Evolutionary conservation across 1,140 invertebrate species (phyloP).

Genomic region (Rhyzopertha dominica): DNA sequence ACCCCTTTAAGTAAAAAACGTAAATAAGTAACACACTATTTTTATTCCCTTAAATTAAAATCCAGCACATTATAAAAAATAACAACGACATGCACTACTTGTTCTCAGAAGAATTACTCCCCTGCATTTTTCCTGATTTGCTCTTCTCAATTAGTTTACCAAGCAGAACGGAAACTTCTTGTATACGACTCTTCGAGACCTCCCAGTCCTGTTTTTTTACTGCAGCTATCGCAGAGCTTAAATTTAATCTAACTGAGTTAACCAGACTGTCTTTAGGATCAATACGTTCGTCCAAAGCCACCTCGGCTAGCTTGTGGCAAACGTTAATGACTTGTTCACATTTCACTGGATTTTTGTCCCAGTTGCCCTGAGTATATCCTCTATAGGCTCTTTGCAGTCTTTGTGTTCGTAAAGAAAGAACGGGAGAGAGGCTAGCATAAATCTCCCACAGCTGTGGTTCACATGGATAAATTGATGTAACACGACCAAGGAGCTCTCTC

Average conservation of each 20-base stretch:
- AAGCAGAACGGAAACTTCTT: conserved; percentile 19
- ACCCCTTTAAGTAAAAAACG: no score
- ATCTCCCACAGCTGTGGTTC: conserved; percentile 73
- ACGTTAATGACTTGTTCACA: conserved; percentile 46
- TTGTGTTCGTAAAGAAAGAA: conserved; percentile 55
- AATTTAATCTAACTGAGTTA: conserved; percentile 37
- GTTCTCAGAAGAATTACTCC: no score
- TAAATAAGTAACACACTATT: no score
- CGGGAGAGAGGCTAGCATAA: conserved; percentile 66
- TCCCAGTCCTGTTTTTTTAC: conserved; percentile 35
- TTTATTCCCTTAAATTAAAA: no score
- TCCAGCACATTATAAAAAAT: no score
- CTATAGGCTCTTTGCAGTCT: conserved; percentile 59
- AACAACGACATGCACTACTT: no score
- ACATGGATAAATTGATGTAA: conserved; percentile 63
- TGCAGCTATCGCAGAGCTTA: conserved; percentile 35
- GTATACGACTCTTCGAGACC: conserved; percentile 21
- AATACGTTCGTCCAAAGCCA: conserved; percentile 31
- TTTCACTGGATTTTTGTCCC: conserved; percentile 54
- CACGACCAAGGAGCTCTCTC: conserved; percentile 73
- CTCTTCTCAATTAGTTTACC: conserved; percentile 25
- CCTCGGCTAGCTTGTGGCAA: conserved; percentile 36
- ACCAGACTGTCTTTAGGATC: conserved; percentile 31
- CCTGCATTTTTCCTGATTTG: no score
- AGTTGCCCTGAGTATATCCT: conserved; percentile 56